Conservation (phyloP, 2,888 invertebrate genomes). For the Empis stercorea region DNA sequence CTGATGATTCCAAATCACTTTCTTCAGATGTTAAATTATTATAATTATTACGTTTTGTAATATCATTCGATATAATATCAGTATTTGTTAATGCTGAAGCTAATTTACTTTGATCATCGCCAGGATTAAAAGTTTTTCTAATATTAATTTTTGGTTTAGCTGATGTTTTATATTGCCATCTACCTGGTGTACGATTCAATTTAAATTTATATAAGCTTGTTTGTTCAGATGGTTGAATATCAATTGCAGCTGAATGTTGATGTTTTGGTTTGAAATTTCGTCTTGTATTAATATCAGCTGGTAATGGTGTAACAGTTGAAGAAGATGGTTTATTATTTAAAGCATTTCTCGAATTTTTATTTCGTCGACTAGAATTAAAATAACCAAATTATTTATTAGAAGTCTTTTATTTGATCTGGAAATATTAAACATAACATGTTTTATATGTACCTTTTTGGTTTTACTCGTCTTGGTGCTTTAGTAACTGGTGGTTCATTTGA, state of each 20-base stretch:
- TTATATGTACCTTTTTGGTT: conserved; percentile 23
- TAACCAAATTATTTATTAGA: no score
- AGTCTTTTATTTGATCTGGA: no score
- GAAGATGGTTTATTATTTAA: conserved; percentile 12
- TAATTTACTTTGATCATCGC: conserved; percentile 6
- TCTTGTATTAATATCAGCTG: conserved; percentile 33
- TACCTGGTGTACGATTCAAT: conserved; percentile 63
- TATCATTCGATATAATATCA: conserved; percentile 15
- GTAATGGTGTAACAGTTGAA: conserved; percentile 18
- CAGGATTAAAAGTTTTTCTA: conserved; percentile 42
- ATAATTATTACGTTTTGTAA: conserved; percentile 36
- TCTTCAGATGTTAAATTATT: conserved; percentile 44
- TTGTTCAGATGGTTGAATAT: conserved; percentile 35
- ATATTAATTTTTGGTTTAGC: conserved; percentile 76
- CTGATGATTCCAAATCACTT: conserved; percentile 60
- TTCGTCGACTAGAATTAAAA: conserved; percentile 38
- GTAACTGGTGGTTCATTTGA: background rate
- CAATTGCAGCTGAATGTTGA: conserved; percentile 42
- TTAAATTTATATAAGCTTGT: conserved; percentile 68
- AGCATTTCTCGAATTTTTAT: conserved; percentile 31
- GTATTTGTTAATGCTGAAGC: conserved; percentile 15
- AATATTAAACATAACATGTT: no score
- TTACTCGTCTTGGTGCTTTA: conserved; percentile 18
- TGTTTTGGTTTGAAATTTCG: conserved; percentile 58
- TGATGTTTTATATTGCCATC: conserved; percentile 85